phyloP scores from a whole-genome alignment of 2,113 vertebrate genomes.

The Proteles cristata region DNA sequence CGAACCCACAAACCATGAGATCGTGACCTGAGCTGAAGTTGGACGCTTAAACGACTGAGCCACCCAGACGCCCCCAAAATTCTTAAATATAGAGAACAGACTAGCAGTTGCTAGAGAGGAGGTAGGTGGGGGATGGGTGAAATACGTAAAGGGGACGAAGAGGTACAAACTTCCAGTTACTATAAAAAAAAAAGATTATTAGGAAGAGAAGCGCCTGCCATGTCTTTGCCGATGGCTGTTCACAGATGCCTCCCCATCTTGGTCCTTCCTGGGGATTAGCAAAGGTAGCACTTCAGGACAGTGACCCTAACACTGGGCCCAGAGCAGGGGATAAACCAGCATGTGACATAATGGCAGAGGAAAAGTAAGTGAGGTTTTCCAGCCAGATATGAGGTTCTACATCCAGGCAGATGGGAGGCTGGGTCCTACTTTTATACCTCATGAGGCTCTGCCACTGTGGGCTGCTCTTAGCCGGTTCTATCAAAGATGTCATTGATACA shows the following conservation, averaged over 20 bases:
- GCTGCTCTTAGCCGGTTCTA: not conserved
- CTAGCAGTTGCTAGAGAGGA: not conserved
- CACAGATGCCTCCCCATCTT: not conserved
- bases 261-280: not conserved
- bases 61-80: not conserved
- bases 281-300: not conserved
- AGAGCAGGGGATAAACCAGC: not conserved
- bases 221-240: not conserved
- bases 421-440: not conserved
- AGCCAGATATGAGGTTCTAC: not conserved
- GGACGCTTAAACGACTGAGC: too few relatives aligned
- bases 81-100: not conserved
- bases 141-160: not conserved
- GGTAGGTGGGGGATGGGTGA: not conserved
- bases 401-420: not conserved
- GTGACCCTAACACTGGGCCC: not conserved
- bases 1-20: too few relatives aligned
- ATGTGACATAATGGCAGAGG: not conserved
- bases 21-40: too few relatives aligned
- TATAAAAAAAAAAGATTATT: too few relatives aligned
- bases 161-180: not conserved
- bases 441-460: not conserved
- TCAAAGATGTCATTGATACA: not conserved
- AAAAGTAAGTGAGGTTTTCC: not conserved
- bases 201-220: not conserved